phyloP scores from a whole-genome alignment of 2,797 vertebrate species.

The Smutsia gigantea region DNA sequence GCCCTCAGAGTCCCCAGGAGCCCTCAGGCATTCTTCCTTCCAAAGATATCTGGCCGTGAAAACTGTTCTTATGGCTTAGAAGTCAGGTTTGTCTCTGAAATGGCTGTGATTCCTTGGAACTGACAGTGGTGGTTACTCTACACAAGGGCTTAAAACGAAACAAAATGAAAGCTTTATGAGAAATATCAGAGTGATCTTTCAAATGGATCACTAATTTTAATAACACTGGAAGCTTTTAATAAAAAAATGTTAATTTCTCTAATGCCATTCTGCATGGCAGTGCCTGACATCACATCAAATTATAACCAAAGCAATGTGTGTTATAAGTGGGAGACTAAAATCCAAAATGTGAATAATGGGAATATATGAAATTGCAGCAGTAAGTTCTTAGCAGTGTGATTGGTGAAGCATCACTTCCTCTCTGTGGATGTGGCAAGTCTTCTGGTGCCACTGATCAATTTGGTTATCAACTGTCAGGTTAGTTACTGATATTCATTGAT shows the following conservation, averaged over 20 bases:
- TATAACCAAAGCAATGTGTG: background rate
- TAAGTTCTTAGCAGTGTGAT: background rate
- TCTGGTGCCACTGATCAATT: background rate
- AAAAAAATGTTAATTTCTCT: background rate
- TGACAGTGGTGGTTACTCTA: background rate
- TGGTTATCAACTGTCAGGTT: background rate
- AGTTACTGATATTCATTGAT: background rate
- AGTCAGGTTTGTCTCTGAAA: background rate
- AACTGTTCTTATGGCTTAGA: background rate
- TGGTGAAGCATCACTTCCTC: background rate
- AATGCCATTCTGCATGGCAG: background rate
- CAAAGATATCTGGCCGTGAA: background rate
- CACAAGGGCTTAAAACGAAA: background rate
- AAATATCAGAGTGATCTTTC: background rate
- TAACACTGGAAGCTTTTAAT: constrained; percentile 18
- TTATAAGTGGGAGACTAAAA: constrained; percentile 1
- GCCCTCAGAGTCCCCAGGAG: background rate
- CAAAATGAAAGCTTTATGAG: background rate
- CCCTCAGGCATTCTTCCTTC: background rate
- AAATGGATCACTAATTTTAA: constrained; percentile 7
- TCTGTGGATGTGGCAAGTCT: background rate
- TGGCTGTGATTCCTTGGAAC: background rate
- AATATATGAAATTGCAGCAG: background rate
- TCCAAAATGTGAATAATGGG: background rate
- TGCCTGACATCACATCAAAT: background rate